Percentiles rank a stretch among this genome's conserved stretches.
These are phyloP conservation scores for Adelges cooleyi DNA, from an alignment of 1,140 invertebrate species.

Conservation along the genomic window DNA sequence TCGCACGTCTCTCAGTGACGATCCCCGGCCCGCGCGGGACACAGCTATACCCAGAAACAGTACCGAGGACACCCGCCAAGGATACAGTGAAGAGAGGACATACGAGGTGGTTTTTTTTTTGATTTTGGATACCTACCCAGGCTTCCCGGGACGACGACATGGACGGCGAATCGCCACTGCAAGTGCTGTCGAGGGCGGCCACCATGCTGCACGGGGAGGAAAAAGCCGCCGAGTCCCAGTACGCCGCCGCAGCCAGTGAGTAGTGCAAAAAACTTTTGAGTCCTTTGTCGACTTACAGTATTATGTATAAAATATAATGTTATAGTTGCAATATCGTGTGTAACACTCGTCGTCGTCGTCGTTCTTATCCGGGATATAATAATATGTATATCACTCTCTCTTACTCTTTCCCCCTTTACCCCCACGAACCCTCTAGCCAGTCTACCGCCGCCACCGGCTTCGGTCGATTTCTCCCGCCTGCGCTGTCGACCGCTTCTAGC, in stretches of 20 bases:
- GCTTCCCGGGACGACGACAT: no score
- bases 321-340: no score
- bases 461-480: conserved; percentile 12
- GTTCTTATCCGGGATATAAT: no score
- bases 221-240: conserved; percentile 37
- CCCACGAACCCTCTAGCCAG: no score
- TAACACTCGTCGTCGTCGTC: no score
- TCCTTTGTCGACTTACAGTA: conserved; percentile 84
- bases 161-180: conserved; percentile 60
- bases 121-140: no score
- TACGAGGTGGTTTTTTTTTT: no score
- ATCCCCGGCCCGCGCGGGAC: background rate
- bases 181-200: conserved; percentile 76
- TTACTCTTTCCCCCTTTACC: no score
- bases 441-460: background rate
- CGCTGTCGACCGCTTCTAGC: background rate
- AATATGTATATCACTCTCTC: no score
- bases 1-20: background rate
- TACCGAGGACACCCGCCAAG: background rate
- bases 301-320: no score
- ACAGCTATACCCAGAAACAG: background rate
- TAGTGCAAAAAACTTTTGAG: conserved; percentile 85
- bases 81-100: no score
- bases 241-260: conserved; percentile 86
- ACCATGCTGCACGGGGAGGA: conserved; percentile 61